These are phyloP conservation scores for Phrynosoma platyrhinos DNA, from an alignment of 2,113 vertebrate species.

Conservation along the genomic window DNA sequence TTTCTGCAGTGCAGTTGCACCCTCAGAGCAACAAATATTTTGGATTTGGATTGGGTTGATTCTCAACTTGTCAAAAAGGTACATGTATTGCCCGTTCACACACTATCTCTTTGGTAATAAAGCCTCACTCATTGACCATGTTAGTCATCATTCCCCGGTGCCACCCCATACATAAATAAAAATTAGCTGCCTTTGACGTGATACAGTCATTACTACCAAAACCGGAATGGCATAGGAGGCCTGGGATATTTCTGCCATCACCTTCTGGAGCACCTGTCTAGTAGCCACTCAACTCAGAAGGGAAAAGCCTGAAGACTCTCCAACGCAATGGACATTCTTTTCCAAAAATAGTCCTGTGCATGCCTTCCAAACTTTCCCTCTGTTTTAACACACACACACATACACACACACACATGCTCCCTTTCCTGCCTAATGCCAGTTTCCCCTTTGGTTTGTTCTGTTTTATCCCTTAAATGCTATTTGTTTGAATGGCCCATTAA, in stretches of 20 bases:
- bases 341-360: constrained; percentile 78
- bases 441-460: constrained; percentile 9
- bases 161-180: background rate
- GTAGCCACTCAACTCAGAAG: constrained; percentile 72
- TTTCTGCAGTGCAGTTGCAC: too few species aligned
- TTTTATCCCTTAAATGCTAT: constrained; percentile 52
- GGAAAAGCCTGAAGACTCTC: constrained; percentile 67
- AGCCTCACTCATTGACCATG: background rate
- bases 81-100: background rate
- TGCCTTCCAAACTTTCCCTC: constrained; percentile 66
- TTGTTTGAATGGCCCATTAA: constrained; percentile 64
- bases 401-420: constrained; percentile 41
- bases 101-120: background rate
- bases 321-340: constrained; percentile 73
- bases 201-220: background rate
- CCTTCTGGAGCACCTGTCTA: constrained; percentile 76
- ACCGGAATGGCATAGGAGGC: constrained; percentile 22
- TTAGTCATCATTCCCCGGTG: background rate
- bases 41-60: too few species aligned
- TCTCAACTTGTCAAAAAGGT: background rate
- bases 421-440: background rate
- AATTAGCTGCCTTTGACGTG: constrained; percentile 34
- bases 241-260: constrained; percentile 77
- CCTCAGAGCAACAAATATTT: too few species aligned
- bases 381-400: constrained; percentile 22